Conservation (phyloP, 2,888 invertebrate genomes). For the Cephus rjabovi region DNA sequence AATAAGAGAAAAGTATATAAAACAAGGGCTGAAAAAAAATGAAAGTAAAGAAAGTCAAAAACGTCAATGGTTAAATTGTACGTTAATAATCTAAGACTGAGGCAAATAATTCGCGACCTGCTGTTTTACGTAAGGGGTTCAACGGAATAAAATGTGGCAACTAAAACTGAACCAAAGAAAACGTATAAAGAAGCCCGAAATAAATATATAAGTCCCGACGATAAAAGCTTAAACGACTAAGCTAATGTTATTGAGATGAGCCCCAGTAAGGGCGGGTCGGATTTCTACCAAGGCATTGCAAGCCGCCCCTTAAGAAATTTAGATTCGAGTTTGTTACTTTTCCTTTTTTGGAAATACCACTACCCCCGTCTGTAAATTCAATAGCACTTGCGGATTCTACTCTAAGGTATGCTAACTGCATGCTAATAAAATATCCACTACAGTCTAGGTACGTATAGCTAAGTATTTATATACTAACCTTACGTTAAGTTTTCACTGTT, state of each 20-base stretch:
- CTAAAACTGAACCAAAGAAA: neutral
- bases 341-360: constrained; percentile 31
- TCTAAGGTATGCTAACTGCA: constrained; percentile 47
- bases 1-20: too few species aligned
- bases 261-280: constrained; percentile 48
- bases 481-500: too few species aligned
- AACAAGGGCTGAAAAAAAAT: too few species aligned
- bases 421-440: constrained; percentile 39
- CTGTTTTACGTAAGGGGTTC: neutral
- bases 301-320: constrained; percentile 53
- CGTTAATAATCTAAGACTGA: too few species aligned
- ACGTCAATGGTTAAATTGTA: too few species aligned
- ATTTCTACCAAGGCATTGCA: constrained; percentile 49
- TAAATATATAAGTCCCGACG: constrained; percentile 45
- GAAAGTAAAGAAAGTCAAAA: too few species aligned
- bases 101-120: neutral
- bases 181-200: constrained; percentile 18
- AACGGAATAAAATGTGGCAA: neutral
- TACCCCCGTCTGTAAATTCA: constrained; percentile 42
- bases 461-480: too few species aligned
- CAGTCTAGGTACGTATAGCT: too few species aligned
- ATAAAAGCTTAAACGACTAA: constrained; percentile 58
- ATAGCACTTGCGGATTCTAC: constrained; percentile 35
- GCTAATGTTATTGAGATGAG: constrained; percentile 64
- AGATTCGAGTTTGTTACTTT: constrained; percentile 28